A percentile compares a stretch with the other conserved stretches of the same genome.
Conservation (phyloP, 1,140 invertebrate genomes). For the Trichoplusia ni region DNA sequence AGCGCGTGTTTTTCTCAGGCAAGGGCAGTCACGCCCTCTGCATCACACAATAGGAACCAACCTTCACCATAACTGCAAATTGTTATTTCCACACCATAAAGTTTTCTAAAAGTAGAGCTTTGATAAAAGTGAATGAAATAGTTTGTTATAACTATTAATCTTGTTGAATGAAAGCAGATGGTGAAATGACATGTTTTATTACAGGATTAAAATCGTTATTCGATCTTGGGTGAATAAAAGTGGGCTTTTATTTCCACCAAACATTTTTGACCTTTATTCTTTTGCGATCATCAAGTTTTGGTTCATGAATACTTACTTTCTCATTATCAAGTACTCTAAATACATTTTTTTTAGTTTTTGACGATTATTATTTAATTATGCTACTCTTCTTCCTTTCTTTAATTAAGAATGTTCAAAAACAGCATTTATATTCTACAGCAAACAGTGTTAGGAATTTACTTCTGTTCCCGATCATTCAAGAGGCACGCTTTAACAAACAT, state of each 20-base stretch:
- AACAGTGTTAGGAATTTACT: too few species aligned
- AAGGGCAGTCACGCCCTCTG: conserved; percentile 72
- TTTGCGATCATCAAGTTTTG: too few species aligned
- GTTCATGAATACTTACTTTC: too few species aligned
- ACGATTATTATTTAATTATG: too few species aligned
- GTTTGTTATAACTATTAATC: conserved; percentile 64
- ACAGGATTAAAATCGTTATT: conserved; percentile 21
- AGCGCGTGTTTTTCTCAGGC: conserved; percentile 31
- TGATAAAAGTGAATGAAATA: conserved; percentile 47
- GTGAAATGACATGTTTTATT: conserved; percentile 31
- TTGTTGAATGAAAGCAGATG: conserved; percentile 48
- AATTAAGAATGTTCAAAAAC: too few species aligned
- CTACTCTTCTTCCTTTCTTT: too few species aligned
- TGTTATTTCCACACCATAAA: conserved; percentile 77
- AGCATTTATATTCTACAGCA: too few species aligned
- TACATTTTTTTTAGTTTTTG: too few species aligned
- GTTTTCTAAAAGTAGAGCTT: conserved; percentile 57
- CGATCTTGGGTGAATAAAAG: not conserved
- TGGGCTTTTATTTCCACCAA: too few species aligned
- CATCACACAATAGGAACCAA: conserved; percentile 49
- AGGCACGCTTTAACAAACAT: not conserved
- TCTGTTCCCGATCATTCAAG: too few species aligned
- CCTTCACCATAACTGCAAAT: conserved; percentile 67
- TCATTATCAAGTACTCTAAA: too few species aligned
- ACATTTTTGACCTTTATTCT: too few species aligned